These are phyloP conservation scores for Sinelater perroti DNA, from an alignment of 2,888 invertebrate species.

Conservation along the genomic window DNA sequence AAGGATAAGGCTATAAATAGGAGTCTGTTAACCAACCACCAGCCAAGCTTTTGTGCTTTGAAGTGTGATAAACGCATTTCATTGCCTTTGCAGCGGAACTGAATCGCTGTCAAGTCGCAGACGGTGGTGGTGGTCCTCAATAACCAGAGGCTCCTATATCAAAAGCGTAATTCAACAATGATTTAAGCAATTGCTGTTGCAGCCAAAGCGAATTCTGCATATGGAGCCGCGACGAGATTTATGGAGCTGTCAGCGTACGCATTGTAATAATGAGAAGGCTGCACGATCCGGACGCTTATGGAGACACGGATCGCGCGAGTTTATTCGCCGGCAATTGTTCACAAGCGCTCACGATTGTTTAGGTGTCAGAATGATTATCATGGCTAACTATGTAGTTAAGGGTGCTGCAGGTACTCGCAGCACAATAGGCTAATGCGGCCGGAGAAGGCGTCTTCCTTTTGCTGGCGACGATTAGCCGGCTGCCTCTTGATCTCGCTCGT, in stretches of 20 bases:
- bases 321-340: conserved; percentile 41
- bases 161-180: conserved; percentile 38
- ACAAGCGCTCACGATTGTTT: conserved; percentile 43
- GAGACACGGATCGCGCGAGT: conserved; percentile 44
- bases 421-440: conserved; percentile 28
- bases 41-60: neutral
- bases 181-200: conserved; percentile 40
- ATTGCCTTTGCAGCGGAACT: neutral
- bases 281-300: conserved; percentile 46
- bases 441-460: conserved; percentile 20
- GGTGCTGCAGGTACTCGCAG: conserved; percentile 32
- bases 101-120: conserved; percentile 12
- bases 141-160: conserved; percentile 24
- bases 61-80: neutral
- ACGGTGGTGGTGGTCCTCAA: conserved; percentile 24
- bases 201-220: conserved; percentile 40
- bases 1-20: neutral
- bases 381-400: conserved; percentile 41
- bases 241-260: conserved; percentile 47
- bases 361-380: conserved; percentile 44
- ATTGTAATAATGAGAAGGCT: conserved; percentile 49
- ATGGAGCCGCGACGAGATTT: conserved; percentile 43
- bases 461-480: no score
- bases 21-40: neutral
- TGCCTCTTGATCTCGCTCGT: no score